Evolutionary conservation across 2,113 vertebrate species (phyloP), one percentile per base, ranked within the genome.

Genomic region (Chloebia gouldiae): DNA sequence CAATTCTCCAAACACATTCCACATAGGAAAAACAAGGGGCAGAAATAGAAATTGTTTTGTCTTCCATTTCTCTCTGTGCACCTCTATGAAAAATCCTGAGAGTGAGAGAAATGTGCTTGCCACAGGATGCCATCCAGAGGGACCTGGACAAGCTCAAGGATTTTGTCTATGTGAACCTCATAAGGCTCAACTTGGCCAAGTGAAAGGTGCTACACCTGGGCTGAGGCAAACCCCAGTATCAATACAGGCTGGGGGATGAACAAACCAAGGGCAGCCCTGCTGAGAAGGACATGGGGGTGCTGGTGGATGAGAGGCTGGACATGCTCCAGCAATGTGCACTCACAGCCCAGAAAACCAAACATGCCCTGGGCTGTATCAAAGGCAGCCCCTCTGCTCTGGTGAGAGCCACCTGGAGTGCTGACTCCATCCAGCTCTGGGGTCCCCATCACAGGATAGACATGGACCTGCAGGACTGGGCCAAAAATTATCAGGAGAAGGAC

Each of bases 281-380:
- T 0, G 1, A 68, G 25, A 40, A 60, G 12, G n/a, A 11, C 24
- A 40, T 45, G 10, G 14, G 0, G 16, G 2, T 44, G 15, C 5
- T 50, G n/a, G 8, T 63, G 54, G 21, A 5, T 35, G 28, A 19
- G 63, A 25, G 69, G 6, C 15, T 63, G 37, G 16, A 17, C 14
- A 17, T 28, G 54, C 44, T 4, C 31, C 1, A 1, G 9, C 8
- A 7, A 15, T 2, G 8, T 2, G 17, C 16, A 10, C 15, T 37
- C 1, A 0, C 21, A 45, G 47, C 21, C 54, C 54, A 79, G n/a
- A 78, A 23, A 37, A 11, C 16, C 25, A 63, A 3, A 3, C 0
- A 0, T 23, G 19, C 1, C 15, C 25, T 73, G n/a, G 42, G 8
- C 11, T 15, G 4, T 13, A 28, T 24, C 2, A 21, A 69, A 63